A percentile compares a stretch with the other conserved stretches of the same genome.
Conservation (phyloP, 2,888 invertebrate genomes). For the Auanema freiburgensis region DNA sequence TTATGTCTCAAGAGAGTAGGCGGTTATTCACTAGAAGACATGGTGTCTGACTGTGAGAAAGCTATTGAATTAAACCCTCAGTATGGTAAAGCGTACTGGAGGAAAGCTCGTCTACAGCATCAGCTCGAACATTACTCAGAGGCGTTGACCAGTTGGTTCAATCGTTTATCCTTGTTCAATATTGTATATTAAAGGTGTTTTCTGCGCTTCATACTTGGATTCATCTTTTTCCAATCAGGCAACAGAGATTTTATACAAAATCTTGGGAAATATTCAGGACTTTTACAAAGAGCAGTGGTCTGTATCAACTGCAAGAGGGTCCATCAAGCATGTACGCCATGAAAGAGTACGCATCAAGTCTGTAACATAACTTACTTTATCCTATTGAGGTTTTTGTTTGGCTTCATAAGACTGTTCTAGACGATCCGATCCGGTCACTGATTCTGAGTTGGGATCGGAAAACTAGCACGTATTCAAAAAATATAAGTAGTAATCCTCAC, state of each 20-base stretch:
- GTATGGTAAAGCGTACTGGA: conserved; percentile 66
- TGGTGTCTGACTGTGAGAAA: conserved; percentile 21
- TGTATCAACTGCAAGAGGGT: background rate
- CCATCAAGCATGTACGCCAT: conserved; percentile 17
- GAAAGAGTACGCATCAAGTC: conserved; percentile 19
- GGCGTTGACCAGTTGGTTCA: conserved; percentile 16
- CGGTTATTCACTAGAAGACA: conserved; percentile 15
- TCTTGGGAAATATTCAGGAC: background rate
- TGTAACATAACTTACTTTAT: no score
- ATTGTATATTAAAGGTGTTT: conserved; percentile 15
- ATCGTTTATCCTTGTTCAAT: background rate
- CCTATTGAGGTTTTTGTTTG: conserved; percentile 23
- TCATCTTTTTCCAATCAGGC: conserved; percentile 16
- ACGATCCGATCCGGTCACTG: conserved; percentile 12
- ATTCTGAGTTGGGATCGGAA: background rate
- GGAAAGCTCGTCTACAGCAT: conserved; percentile 8
- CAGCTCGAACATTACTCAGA: conserved; percentile 14
- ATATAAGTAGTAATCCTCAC: background rate
- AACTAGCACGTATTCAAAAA: background rate
- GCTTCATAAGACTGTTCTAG: conserved; percentile 22
- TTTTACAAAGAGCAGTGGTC: conserved; percentile 14
- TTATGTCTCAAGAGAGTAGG: background rate
- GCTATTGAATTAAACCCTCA: conserved; percentile 60
- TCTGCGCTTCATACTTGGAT: conserved; percentile 20
- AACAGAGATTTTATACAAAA: conserved; percentile 17